Base-by-base conservation (phyloP, 2,888 invertebrate genomes). In the Caenorhabditis zanzibari region DNA sequence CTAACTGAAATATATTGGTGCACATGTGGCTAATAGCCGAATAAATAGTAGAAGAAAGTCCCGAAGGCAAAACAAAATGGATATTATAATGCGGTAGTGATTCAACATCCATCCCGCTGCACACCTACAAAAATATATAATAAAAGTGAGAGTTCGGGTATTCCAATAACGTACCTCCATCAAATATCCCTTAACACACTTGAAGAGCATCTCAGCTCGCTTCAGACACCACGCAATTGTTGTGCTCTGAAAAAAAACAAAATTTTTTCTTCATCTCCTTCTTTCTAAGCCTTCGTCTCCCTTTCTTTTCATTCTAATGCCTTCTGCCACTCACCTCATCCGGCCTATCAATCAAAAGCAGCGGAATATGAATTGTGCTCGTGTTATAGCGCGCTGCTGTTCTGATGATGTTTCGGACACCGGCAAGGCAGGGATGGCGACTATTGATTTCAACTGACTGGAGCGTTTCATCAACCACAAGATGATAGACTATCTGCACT, bases 101-200 rank as follows among this genome's bases (percentile, higher is more conserved):
- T 14, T 81, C 84, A 24, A 72, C 52, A 63, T 80, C 72, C 69
- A 85, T 69, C 54, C 86, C 83, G 19, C 81, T 52, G 63, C 90
- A 90, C 26, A 87, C 85, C 86, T 86, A 71, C 16, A 81, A 47
- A 63, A 32, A 2, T n/a, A n/a, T n/a, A 26, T n/a, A n/a, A n/a
- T n/a, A n/a, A n/a, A n/a, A n/a, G n/a, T n/a, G n/a, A n/a, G n/a
- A n/a, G n/a, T n/a, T n/a, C n/a, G n/a, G n/a, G n/a, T n/a, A n/a
- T n/a, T n/a, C n/a, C n/a, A n/a, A n/a, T 38, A 10, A 44, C 58
- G n/a, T 41, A 77, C 72, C 80, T 82, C 82, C 82, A 99, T 97
- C 96, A 99, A 96, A 93, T 98, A 99, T 3, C 99, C 99, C 94
- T 99, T 99, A 71, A 97, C 96, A 93, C 99, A 99, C 94, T 99